phyloP scores from a whole-genome alignment of 2,113 vertebrate genomes.

The Protomyctophum bolini region DNA sequence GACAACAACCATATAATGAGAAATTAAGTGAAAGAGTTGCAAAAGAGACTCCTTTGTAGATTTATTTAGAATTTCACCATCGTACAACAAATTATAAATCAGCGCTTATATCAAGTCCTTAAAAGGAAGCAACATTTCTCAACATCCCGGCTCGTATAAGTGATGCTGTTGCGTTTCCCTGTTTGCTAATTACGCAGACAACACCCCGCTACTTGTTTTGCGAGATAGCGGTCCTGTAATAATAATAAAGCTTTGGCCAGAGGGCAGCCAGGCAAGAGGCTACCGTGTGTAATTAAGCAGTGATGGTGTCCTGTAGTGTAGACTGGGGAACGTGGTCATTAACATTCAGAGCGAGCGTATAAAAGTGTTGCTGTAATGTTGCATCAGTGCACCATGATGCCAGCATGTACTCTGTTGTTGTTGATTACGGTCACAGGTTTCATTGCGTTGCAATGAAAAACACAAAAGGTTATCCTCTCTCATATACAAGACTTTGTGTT shows the following conservation, averaged over 20 bases:
- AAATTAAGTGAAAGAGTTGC: no score
- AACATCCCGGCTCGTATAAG: constrained; percentile 87
- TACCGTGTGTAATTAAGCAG: constrained; percentile 92
- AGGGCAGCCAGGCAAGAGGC: constrained; percentile 88
- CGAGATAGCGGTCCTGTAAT: constrained; percentile 89
- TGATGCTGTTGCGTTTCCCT: constrained; percentile 90
- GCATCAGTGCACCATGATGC: constrained; percentile 8
- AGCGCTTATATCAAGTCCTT: constrained; percentile 71
- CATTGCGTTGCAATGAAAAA: constrained; percentile 11
- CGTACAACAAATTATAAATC: not conserved
- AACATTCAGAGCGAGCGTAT: not conserved
- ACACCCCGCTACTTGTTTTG: constrained; percentile 80
- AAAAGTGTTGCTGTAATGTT: constrained; percentile 17
- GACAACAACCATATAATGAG: no score
- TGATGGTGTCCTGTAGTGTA: not conserved
- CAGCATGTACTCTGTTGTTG: constrained; percentile 3
- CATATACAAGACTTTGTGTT: constrained; percentile 2
- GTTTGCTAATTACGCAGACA: constrained; percentile 93
- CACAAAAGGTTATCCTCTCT: constrained; percentile 1
- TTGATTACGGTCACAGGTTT: not conserved
- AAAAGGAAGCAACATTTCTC: constrained; percentile 78
- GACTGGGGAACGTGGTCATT: constrained; percentile 14
- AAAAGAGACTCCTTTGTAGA: not conserved
- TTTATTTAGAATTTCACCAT: not conserved
- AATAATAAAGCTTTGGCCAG: constrained; percentile 85